Evolutionary conservation across 2,888 invertebrate genomes (phyloP).

Genomic region (Drosophila hawaiiensis): DNA sequence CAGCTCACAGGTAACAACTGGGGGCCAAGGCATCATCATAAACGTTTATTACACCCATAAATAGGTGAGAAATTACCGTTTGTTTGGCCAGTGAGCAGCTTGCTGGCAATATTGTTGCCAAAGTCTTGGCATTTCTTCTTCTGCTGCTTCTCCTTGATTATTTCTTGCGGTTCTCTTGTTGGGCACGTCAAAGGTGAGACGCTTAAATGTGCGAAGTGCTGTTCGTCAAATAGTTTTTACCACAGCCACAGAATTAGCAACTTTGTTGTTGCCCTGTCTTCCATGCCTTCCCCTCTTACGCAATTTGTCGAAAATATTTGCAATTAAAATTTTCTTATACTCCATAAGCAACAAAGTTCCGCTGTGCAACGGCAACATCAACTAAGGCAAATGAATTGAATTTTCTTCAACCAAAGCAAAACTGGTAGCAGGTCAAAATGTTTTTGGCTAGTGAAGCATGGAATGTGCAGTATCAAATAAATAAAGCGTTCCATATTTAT

Average conservation of each 20-base stretch:
- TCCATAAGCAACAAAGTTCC: constrained; percentile 40
- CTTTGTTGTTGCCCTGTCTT: constrained; percentile 39
- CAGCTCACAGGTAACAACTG: constrained; percentile 25
- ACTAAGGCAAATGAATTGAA: constrained; percentile 42
- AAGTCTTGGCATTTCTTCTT: constrained; percentile 42
- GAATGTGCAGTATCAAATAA: constrained; percentile 27
- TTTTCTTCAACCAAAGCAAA: constrained; percentile 19
- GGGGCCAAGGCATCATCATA: constrained; percentile 69
- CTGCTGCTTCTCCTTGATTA: constrained; percentile 55
- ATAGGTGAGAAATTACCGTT: constrained; percentile 78
- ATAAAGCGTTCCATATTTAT: constrained; percentile 17
- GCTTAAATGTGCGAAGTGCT: constrained; percentile 40
- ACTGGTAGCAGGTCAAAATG: constrained; percentile 17
- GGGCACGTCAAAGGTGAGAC: constrained; percentile 27
- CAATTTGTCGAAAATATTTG: constrained; percentile 57
- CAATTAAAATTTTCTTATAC: constrained; percentile 60
- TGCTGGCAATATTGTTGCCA: constrained; percentile 74
- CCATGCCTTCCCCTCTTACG: constrained; percentile 8
- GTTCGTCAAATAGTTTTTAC: constrained; percentile 54
- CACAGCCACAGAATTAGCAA: constrained; percentile 46
- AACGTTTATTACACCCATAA: constrained; percentile 80
- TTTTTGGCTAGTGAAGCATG: constrained; percentile 13
- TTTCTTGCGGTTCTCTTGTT: constrained; percentile 52
- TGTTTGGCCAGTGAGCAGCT: constrained; percentile 66
- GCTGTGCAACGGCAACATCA: constrained; percentile 7